phyloP scores from a whole-genome alignment of 2,113 vertebrate species.

The Meriones unguiculatus region DNA sequence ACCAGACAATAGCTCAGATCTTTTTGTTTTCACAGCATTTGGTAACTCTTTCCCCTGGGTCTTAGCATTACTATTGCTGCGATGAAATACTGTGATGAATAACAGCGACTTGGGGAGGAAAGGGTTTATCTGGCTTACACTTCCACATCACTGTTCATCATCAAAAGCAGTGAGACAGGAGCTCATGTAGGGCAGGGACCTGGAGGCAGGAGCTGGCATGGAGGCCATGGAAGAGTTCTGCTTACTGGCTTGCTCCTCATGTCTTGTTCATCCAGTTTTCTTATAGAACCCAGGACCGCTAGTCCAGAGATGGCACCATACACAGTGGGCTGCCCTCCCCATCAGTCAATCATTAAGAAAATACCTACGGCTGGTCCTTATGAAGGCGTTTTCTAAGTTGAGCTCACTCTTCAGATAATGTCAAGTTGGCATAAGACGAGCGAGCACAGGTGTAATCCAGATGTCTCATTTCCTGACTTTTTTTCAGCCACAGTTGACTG shows the following conservation, averaged over 20 bases:
- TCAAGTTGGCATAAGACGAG: not conserved
- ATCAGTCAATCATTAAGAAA: not conserved
- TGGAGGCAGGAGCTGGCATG: not conserved
- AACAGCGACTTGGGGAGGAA: not conserved
- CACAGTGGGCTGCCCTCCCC: not conserved
- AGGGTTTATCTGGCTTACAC: not conserved
- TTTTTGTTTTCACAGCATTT: not conserved
- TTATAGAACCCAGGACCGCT: not conserved
- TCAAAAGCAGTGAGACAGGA: not conserved
- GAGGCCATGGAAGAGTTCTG: not conserved
- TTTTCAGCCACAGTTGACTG: constrained; percentile 1
- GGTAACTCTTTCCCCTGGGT: not conserved
- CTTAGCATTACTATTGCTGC: not conserved
- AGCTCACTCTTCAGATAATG: not conserved
- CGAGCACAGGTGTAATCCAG: not conserved
- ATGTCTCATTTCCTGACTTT: not conserved
- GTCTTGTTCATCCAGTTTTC: not conserved
- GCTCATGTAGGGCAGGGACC: not conserved
- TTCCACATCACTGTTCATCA: not conserved
- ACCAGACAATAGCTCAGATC: not conserved
- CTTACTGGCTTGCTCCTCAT: not conserved
- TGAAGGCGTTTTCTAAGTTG: not conserved
- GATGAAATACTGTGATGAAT: not conserved
- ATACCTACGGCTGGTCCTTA: not conserved
- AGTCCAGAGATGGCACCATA: not conserved